Evolutionary conservation across 2,888 invertebrate genomes (phyloP).

Genomic region (Chironomus riparius): DNA sequence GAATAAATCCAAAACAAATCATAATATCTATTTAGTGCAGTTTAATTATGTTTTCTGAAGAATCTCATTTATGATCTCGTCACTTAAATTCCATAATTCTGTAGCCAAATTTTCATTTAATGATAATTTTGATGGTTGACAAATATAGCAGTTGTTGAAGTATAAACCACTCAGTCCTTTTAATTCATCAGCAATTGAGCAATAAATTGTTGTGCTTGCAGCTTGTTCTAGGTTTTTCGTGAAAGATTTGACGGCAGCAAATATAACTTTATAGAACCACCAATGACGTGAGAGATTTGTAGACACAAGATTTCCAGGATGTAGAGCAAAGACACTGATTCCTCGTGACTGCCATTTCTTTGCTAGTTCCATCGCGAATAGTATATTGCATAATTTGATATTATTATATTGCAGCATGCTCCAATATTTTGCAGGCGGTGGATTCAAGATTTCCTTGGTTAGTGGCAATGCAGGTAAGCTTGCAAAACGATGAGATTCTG

Average conservation of each 20-base stretch:
- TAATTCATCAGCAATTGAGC: constrained; percentile 75
- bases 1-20: too few relatives aligned
- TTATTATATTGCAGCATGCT: constrained; percentile 83
- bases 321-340: constrained; percentile 68
- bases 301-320: constrained; percentile 88
- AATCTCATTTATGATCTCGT: constrained; percentile 53
- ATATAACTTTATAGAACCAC: constrained; percentile 74
- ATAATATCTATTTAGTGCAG: too few relatives aligned
- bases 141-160: constrained; percentile 90
- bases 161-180: constrained; percentile 78
- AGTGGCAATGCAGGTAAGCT: constrained; percentile 46
- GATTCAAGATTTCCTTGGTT: constrained; percentile 55
- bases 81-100: constrained; percentile 66
- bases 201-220: constrained; percentile 81
- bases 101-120: constrained; percentile 57
- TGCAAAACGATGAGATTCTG: constrained; percentile 72
- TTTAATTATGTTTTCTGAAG: constrained; percentile 29
- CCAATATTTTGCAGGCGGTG: constrained; percentile 60
- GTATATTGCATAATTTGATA: constrained; percentile 79
- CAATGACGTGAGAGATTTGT: constrained; percentile 68
- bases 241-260: constrained; percentile 76
- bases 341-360: constrained; percentile 56
- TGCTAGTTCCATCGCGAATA: constrained; percentile 72
- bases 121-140: constrained; percentile 62
- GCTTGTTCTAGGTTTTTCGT: constrained; percentile 96